Evolutionary conservation across 2,888 invertebrate genomes (phyloP).

Genomic region (Diploptera punctata): DNA sequence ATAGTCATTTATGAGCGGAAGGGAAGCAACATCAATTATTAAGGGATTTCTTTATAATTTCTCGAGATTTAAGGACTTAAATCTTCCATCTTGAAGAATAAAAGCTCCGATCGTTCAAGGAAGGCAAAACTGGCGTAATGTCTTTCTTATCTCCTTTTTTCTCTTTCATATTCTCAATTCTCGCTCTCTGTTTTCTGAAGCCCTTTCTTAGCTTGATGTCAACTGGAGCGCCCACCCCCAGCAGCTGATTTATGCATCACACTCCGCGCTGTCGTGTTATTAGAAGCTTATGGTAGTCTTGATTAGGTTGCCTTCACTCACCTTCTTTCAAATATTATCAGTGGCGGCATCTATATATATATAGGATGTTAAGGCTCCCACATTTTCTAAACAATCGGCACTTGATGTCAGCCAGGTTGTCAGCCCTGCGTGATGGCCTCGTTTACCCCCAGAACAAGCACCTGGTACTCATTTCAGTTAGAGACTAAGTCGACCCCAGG

Average conservation of each 20-base stretch:
- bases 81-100: background rate
- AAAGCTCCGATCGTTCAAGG: background rate
- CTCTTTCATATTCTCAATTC: background rate
- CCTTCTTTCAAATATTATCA: background rate
- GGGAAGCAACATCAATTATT: background rate
- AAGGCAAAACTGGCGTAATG: background rate
- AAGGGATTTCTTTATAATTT: background rate
- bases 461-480: too few species aligned
- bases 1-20: too few species aligned
- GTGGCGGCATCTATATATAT: too few species aligned
- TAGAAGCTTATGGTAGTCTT: constrained; percentile 15
- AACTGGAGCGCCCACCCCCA: too few species aligned
- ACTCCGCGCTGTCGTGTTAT: constrained; percentile 6
- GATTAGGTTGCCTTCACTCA: background rate
- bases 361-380: too few species aligned
- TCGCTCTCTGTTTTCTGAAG: background rate
- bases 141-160: background rate
- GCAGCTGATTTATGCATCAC: background rate
- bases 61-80: background rate
- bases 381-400: too few species aligned
- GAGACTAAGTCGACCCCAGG: too few species aligned
- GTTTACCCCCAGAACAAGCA: too few species aligned
- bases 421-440: too few species aligned
- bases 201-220: background rate
- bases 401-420: too few species aligned